Evolutionary conservation across 1,140 invertebrate genomes (phyloP).

Genomic region (Nephotettix cincticeps): DNA sequence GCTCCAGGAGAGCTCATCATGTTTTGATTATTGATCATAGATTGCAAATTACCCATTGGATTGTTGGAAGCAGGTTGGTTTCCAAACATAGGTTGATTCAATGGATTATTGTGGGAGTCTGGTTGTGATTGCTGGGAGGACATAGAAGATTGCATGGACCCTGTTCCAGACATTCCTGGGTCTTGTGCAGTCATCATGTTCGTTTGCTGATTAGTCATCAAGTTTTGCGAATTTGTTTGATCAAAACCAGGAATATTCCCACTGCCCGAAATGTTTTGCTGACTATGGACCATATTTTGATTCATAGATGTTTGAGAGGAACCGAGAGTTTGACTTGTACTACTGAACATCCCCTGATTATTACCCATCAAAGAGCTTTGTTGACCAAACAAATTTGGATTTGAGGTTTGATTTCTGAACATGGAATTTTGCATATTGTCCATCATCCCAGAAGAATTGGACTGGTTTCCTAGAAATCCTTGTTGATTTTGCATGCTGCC

Average conservation of each 20-base stretch:
- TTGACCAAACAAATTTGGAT: conserved; percentile 18
- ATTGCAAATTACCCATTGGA: conserved; percentile 12
- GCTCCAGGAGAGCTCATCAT: not conserved
- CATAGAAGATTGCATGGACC: not conserved
- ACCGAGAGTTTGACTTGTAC: not conserved
- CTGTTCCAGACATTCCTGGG: not conserved
- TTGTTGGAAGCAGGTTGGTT: not conserved
- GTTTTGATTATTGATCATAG: conserved; percentile 19
- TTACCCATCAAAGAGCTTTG: not conserved
- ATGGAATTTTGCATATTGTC: conserved; percentile 7
- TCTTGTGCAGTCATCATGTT: not conserved
- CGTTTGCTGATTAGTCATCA: not conserved
- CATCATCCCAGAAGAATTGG: not conserved
- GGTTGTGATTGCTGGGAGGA: not conserved
- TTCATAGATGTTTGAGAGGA: not conserved
- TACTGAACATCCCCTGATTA: not conserved
- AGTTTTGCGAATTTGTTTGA: conserved; percentile 1
- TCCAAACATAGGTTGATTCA: conserved; percentile 18
- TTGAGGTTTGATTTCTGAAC: conserved; percentile 3
- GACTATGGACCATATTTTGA: conserved; percentile 16
- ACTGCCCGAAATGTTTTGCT: conserved; percentile 12
- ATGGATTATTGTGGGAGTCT: not conserved
- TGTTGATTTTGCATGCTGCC: conserved; percentile 5
- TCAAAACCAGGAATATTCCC: not conserved
- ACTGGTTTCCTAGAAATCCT: not conserved